A percentile compares a stretch with the other conserved stretches of the same genome.
phyloP scores from a whole-genome alignment of 2,888 invertebrate species.

The Hermaeophaga mercurialis region DNA sequence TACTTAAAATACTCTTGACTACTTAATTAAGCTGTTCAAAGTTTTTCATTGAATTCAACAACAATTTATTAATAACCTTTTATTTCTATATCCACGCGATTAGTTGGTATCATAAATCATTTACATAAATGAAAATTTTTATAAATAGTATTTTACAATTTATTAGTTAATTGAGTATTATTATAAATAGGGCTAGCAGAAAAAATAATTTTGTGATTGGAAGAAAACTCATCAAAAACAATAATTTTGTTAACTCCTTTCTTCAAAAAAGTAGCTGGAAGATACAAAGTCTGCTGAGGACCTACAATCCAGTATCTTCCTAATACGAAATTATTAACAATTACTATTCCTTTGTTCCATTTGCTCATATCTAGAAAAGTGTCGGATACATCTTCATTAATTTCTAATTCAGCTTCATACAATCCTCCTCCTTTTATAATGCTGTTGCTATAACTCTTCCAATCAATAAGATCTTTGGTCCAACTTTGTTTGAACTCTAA shows the following conservation, averaged over 20 bases:
- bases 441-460: constrained; percentile 39
- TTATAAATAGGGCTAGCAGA: constrained; percentile 38
- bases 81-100: too few species aligned
- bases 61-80: too few species aligned
- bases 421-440: constrained; percentile 35
- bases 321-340: constrained; percentile 82
- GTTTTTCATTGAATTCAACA: too few species aligned
- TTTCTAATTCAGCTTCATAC: constrained; percentile 25
- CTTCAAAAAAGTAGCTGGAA: constrained; percentile 75
- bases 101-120: too few species aligned
- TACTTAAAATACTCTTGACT: too few species aligned
- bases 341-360: constrained; percentile 54
- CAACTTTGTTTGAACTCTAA: constrained; percentile 43
- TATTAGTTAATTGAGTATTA: too few species aligned
- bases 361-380: constrained; percentile 35
- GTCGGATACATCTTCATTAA: constrained; percentile 27
- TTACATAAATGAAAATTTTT: too few species aligned
- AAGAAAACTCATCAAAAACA: constrained; percentile 49
- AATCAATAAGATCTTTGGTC: constrained; percentile 48
- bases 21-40: too few species aligned
- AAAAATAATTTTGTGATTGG: constrained; percentile 38
- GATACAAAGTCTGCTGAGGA: constrained; percentile 80
- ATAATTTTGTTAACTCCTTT: constrained; percentile 54
- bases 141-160: too few species aligned
- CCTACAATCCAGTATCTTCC: constrained; percentile 85